Evolutionary conservation across 2,113 vertebrate species (phyloP), one percentile per base, ranked within the genome.

Genomic region (Dipodomys ordii): DNA sequence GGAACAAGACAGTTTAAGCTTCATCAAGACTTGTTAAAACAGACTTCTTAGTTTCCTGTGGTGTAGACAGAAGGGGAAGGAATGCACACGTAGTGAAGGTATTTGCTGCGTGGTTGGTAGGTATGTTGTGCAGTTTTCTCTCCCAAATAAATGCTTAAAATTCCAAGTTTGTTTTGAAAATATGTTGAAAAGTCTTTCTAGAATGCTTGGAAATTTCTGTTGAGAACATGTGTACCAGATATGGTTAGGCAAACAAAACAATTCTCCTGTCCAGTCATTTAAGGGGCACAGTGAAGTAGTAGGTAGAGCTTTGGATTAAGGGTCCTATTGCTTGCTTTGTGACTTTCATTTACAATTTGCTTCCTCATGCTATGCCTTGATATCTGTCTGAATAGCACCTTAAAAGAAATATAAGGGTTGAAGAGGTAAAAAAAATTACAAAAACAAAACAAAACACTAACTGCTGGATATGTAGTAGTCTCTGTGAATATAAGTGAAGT

Each of bases 171-270:
- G 65, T 65, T 86, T 89, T 67, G 27, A 0, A 53, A 89, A 86
- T 23, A 25, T 12, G 16, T 67, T 83, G 7, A 60, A 83, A 22
- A 74, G 27, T 79, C 93, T 91, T 8, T 73, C 68, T 88, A 71
- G 92, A 74, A 90, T 60, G 19, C 44, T 76, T 83, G 60, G 82
- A 74, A 83, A n/a, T 16, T 79, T 96, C 9, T 22, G 49, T n/a
- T 74, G 46, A 27, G 18, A 4, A 8, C 12, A 1, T 49, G 3
- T 53, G 22, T 4, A 19, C 39, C 65, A 83, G 49, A 62, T 12
- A 2, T n/a, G 18, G 20, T 72, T 32, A 68, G 65, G 46, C 6
- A 72, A 86, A 89, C 3, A 92, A 74, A 72, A 68, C 19, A 88
- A 39, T 73, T 76, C 12, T 86, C 57, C 62, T 46, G 25, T 39